Evolutionary conservation across 1,140 invertebrate species (phyloP).

Genomic region (Notospermus geniculatus): DNA sequence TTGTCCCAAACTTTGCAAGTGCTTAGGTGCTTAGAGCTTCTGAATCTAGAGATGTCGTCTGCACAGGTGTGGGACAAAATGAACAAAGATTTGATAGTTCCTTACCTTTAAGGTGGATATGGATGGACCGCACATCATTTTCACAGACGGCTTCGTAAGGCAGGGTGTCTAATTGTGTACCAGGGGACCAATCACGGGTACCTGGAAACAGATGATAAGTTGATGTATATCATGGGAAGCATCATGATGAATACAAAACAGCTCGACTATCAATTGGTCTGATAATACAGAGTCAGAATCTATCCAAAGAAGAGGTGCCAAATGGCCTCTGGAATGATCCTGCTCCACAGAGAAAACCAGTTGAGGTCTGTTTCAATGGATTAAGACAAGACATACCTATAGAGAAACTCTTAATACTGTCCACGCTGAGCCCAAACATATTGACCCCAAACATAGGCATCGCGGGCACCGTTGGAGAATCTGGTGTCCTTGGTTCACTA

Average conservation of each 20-base stretch:
- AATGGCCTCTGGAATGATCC: too few relatives aligned
- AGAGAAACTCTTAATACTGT: slow-evolving; percentile 38
- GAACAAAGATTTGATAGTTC: neutral
- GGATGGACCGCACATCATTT: slow-evolving; percentile 29
- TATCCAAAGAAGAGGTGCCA: too few relatives aligned
- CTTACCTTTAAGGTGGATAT: slow-evolving; percentile 38
- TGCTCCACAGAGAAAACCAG: too few relatives aligned
- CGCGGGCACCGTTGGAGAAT: neutral
- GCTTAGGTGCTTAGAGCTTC: too few relatives aligned
- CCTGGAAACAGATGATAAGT: slow-evolving; percentile 26
- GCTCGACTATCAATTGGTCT: too few relatives aligned
- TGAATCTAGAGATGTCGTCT: neutral
- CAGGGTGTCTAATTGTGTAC: slow-evolving; percentile 27
- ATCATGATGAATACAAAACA: too few relatives aligned
- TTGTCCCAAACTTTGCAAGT: too few relatives aligned
- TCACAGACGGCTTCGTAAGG: slow-evolving; percentile 39
- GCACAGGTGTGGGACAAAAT: neutral
- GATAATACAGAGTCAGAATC: too few relatives aligned
- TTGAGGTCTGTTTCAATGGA: too few relatives aligned
- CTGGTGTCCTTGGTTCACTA: neutral
- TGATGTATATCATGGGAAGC: neutral
- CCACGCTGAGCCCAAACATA: slow-evolving; percentile 33
- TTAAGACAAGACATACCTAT: slow-evolving; percentile 37
- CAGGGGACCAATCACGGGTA: slow-evolving; percentile 36
- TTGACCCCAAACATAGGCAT: too few relatives aligned